Evolutionary conservation across 2,797 vertebrate species (phyloP).

Genomic region (Coranthus polyacanthus): DNA sequence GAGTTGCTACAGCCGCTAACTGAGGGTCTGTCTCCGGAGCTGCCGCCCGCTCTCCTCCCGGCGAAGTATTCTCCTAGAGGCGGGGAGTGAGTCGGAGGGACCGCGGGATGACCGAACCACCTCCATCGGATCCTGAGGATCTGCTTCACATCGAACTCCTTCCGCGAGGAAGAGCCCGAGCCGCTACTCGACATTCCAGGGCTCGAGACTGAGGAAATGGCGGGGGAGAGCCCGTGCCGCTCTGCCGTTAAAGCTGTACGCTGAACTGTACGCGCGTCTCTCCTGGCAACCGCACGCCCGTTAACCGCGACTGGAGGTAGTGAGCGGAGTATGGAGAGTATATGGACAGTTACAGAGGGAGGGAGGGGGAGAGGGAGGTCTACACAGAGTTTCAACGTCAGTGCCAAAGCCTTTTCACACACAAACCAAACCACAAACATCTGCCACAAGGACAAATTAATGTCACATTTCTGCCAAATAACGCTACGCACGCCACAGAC

Average conservation of each 20-base stretch:
- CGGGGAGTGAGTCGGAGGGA: slow-evolving; percentile 88
- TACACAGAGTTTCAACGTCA: slow-evolving; percentile 35
- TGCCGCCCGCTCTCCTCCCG: slow-evolving; percentile 78
- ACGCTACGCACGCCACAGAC: slow-evolving; percentile 10
- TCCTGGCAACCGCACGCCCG: slow-evolving; percentile 91
- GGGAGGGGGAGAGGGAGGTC: slow-evolving; percentile 25
- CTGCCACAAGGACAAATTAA: slow-evolving; percentile 41
- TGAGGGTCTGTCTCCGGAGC: slow-evolving; percentile 73
- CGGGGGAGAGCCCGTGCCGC: slow-evolving; percentile 69
- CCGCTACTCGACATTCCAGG: slow-evolving; percentile 92
- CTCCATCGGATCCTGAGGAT: slow-evolving; percentile 98
- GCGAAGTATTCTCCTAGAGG: slow-evolving; percentile 90
- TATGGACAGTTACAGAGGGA: slow-evolving; percentile 10
- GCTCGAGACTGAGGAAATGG: slow-evolving; percentile 71
- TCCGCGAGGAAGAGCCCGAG: slow-evolving; percentile 87
- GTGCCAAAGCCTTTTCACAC: slow-evolving; percentile 34
- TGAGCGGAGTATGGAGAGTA: slow-evolving; percentile 44
- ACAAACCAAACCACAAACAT: slow-evolving; percentile 55
- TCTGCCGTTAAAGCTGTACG: slow-evolving; percentile 48
- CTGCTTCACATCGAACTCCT: slow-evolving; percentile 99
- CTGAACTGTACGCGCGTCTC: slow-evolving; percentile 83
- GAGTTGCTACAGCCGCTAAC: slow-evolving; percentile 69
- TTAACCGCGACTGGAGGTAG: slow-evolving; percentile 77
- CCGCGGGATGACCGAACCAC: slow-evolving; percentile 96
- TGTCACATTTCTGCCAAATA: slow-evolving; percentile 45